A percentile compares a stretch with the other conserved stretches of the same genome.
Conservation (phyloP, 2,113 vertebrate species). For the Heterochromis multidens region DNA sequence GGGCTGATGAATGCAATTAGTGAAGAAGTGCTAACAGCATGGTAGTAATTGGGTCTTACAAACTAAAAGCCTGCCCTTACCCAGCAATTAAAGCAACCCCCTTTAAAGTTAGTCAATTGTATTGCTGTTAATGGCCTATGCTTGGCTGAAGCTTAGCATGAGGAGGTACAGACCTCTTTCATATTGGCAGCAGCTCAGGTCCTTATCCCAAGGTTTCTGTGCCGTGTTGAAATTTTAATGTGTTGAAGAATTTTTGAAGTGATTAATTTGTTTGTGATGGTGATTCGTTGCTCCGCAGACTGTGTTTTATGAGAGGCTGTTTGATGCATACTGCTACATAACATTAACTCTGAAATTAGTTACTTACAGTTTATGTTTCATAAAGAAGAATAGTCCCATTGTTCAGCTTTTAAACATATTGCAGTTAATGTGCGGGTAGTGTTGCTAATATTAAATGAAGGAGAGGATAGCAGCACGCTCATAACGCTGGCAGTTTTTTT, state of each 20-base stretch:
- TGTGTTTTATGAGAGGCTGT: slow-evolving; percentile 17
- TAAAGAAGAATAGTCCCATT: not conserved
- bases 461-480: not conserved
- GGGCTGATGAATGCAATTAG: slow-evolving; percentile 77
- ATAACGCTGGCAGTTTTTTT: not conserved
- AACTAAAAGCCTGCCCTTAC: slow-evolving; percentile 63
- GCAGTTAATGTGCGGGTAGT: not conserved
- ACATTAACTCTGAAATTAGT: slow-evolving; percentile 39
- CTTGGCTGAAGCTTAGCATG: slow-evolving; percentile 46
- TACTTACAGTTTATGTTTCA: slow-evolving; percentile 16
- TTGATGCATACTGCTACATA: slow-evolving; percentile 5
- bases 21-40: slow-evolving; percentile 69
- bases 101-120: slow-evolving; percentile 69
- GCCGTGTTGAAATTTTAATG: slow-evolving; percentile 12
- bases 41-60: slow-evolving; percentile 68
- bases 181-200: slow-evolving; percentile 13
- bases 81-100: slow-evolving; percentile 65
- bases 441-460: not conserved
- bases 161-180: slow-evolving; percentile 13
- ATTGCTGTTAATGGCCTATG: slow-evolving; percentile 61
- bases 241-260: slow-evolving; percentile 13
- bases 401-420: slow-evolving; percentile 1
- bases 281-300: slow-evolving; percentile 28
- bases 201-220: not conserved
- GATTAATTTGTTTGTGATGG: slow-evolving; percentile 24